A percentile compares a stretch with the other conserved stretches of the same genome.
phyloP scores from a whole-genome alignment of 2,113 vertebrate genomes.

The Brachyhypopomus occidentalis region DNA sequence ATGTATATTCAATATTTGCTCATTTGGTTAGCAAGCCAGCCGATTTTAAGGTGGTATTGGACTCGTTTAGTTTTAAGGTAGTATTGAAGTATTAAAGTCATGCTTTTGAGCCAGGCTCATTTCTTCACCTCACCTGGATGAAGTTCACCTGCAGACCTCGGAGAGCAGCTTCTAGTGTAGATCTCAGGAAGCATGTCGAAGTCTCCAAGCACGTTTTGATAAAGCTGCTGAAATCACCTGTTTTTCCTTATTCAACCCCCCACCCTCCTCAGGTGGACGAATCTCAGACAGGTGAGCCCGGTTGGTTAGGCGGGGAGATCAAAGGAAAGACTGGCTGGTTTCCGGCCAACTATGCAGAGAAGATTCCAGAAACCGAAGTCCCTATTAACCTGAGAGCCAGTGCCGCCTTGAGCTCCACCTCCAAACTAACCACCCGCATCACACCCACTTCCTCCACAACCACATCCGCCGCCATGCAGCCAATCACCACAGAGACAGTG shows the following conservation, averaged over 20 bases:
- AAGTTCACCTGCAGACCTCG: background rate
- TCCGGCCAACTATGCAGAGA: slow-evolving; percentile 96
- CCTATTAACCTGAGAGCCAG: slow-evolving; percentile 78
- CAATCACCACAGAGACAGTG: slow-evolving; percentile 62
- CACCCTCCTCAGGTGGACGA: slow-evolving; percentile 86
- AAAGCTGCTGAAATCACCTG: background rate
- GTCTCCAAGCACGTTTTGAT: background rate
- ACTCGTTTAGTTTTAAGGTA: no score
- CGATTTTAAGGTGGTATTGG: no score
- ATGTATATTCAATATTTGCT: no score
- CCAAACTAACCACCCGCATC: slow-evolving; percentile 76
- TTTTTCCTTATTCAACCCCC: background rate
- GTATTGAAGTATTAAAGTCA: no score
- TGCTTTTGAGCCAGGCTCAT: no score
- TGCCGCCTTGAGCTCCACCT: slow-evolving; percentile 64
- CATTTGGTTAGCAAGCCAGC: no score
- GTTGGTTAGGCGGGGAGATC: slow-evolving; percentile 95
- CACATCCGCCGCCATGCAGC: slow-evolving; percentile 67
- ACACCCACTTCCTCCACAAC: slow-evolving; percentile 56
- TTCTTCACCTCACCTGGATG: no score
- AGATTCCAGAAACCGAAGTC: slow-evolving; percentile 88
- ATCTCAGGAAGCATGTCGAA: background rate
- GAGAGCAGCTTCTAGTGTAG: background rate
- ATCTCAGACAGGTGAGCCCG: slow-evolving; percentile 95
- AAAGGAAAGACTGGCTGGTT: slow-evolving; percentile 97